Evolutionary conservation across 1,140 invertebrate genomes (phyloP), one percentile per base, ranked within the genome.

Genomic region (Drosophila aff.): DNA sequence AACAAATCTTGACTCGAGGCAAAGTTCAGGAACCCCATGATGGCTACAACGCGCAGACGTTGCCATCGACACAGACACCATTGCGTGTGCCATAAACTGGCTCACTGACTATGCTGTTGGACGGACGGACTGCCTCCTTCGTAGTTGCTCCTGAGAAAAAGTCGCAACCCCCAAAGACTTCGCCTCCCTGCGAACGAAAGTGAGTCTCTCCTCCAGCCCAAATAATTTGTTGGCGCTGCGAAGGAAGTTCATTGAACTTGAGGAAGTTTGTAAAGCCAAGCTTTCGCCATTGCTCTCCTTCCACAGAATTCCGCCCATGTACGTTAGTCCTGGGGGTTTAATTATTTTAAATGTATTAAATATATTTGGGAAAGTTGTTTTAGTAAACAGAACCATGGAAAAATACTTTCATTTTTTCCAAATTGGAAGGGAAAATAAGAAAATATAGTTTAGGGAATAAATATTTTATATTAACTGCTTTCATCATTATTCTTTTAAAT

Each of bases 11-110:
- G 62, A 43, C 49, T 13, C 47, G 53, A 55, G 60, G 50, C 60
- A 82, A 82, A 86, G 83, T 86, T 86, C 83, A 87, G 82, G 83
- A 87, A 83, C 84, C 83, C 80, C 80, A 80, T 87, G 84, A 89
- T 87, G 79, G 50, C 69, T 43, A 69, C 82, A 86, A 62, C 73
- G 55, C 43, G 62, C 52, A 60, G 31, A 64, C 67, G 46, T 72
- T 50, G 59, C 75, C 74, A 74, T 74, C 58, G 61, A 66, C 67
- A 69, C 59, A 62, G 55, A 76, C 58, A 68, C 31, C 67, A 76
- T 65, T 65, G 33, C 55, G 38, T 46, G 65, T 46, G 65, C 40
- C 82, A 81, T 76, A 74, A 77, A 57, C 71, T 82, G 71, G 76
- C 73, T 80, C 81, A 84, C 72, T 72, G 62, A 74, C 79, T 59